Evolutionary conservation across 2,797 vertebrate species (phyloP), one percentile per base, ranked within the genome.

Genomic region (Dryobates pubescens): DNA sequence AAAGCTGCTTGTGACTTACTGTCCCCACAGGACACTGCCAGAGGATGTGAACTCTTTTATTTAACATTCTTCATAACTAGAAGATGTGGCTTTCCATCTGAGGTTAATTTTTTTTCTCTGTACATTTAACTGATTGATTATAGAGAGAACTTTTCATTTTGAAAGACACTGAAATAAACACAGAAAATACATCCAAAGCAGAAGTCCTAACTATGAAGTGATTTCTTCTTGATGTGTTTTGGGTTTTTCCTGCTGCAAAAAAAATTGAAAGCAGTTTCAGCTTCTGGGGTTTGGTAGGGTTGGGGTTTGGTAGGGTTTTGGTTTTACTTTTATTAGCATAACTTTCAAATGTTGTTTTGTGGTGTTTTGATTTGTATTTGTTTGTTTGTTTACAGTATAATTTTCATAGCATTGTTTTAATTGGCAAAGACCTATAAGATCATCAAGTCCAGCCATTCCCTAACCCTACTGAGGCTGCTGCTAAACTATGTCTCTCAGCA

Each of bases 1-100:
- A 94, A 90, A 94, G 82, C 61, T 82, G 38, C 38, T 74, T 85
- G 30, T 84, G 71, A 84, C 57, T 93, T 93, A 79, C 32, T 71
- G n/a, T 84, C 49, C 70, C 34, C 30, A 45, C 20, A 79, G 70
- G 45, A 61, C 64, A 29, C 5, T 10, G 24, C 9, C 54, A 93
- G 82, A 73, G 45, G 32, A 90, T 56, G 41, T 30, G 58, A 87
- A 73, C 13, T 74, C 47, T 36, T 62, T 24, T 80, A 65, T 57
- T 89, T 75, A 82, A n/a, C 22, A 51, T 10, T 88, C 30, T 24
- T 38, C 53, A 3, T 29, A 64, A 41, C n/a, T 76, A 61, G 38
- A 88, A 88, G 84, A 17, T 16, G 36, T 17, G 6, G 59, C 16
- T 47, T 29, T 54, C 69, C 78, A 90, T 85, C 9, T 65, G 30